Percentiles rank a stretch among this genome's conserved stretches.
phyloP scores from a whole-genome alignment of 2,797 vertebrate genomes.

The Pogonophryne albipinna region DNA sequence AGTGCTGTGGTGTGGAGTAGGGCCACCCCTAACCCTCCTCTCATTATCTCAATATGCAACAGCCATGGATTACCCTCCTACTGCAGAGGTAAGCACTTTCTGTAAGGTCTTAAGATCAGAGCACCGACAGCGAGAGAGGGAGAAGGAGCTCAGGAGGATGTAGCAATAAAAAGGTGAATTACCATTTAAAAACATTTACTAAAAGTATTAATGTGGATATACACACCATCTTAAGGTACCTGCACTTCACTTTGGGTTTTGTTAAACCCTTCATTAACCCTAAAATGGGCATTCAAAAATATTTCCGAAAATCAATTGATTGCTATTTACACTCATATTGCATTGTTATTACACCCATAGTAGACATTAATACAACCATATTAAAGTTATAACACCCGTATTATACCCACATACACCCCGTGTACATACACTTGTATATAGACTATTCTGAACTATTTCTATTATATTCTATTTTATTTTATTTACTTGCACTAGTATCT shows the following conservation, averaged over 20 bases:
- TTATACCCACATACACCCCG: too few species aligned
- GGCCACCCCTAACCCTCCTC: conserved; percentile 67
- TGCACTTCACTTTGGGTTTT: neutral
- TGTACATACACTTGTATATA: too few species aligned
- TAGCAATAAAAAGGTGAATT: neutral
- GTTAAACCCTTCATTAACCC: too few species aligned
- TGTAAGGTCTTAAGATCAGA: conserved; percentile 67
- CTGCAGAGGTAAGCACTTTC: conserved; percentile 79
- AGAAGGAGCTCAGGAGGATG: conserved; percentile 23
- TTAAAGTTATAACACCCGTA: too few species aligned
- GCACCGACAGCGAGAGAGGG: conserved; percentile 33
- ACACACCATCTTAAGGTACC: neutral
- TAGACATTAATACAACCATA: too few species aligned
- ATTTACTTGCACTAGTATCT: too few species aligned
- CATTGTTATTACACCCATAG: too few species aligned
- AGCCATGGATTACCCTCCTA: conserved; percentile 68
- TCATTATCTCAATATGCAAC: conserved; percentile 81
- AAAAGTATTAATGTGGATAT: neutral
- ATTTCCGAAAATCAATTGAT: too few species aligned
- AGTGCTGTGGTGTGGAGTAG: conserved; percentile 69
- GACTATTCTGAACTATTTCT: too few species aligned
- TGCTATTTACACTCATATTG: too few species aligned
- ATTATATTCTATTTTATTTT: too few species aligned
- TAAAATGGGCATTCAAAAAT: too few species aligned
- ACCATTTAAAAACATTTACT: conserved; percentile 4